phyloP scores from a whole-genome alignment of 1,140 invertebrate genomes.

The Himalopsyche phryganea region DNA sequence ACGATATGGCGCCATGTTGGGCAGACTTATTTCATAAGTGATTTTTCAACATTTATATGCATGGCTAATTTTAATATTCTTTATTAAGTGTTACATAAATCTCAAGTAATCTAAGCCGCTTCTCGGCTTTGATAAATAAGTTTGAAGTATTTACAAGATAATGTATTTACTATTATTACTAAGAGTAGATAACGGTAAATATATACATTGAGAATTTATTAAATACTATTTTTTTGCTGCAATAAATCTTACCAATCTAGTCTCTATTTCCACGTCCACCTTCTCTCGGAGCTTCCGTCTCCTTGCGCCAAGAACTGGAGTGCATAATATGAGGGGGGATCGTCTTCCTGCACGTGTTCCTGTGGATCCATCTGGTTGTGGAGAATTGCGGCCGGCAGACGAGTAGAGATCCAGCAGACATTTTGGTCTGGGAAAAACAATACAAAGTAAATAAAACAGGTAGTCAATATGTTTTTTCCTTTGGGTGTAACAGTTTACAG shows the following conservation, averaged over 20 bases:
- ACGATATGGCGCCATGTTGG: too few species aligned
- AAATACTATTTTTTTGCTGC: too few species aligned
- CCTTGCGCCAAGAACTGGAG: slow-evolving; percentile 70
- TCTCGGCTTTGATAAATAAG: too few species aligned
- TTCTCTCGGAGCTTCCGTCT: slow-evolving; percentile 62
- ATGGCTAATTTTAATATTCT: too few species aligned
- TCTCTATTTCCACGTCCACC: slow-evolving; percentile 81
- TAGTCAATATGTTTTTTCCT: not conserved
- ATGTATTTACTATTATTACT: too few species aligned
- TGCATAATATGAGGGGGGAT: slow-evolving; percentile 68
- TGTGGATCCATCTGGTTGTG: slow-evolving; percentile 41
- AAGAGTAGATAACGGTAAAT: too few species aligned
- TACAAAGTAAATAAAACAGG: not conserved
- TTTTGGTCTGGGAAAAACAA: slow-evolving; percentile 53
- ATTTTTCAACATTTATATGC: too few species aligned
- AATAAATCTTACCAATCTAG: slow-evolving; percentile 80
- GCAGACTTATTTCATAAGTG: too few species aligned
- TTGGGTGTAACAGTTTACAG: not conserved
- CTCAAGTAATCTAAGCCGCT: too few species aligned
- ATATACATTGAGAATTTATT: too few species aligned
- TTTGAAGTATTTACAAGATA: too few species aligned
- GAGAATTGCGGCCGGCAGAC: slow-evolving; percentile 62
- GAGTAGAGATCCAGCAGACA: slow-evolving; percentile 71
- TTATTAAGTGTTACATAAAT: too few species aligned
- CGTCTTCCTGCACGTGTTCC: slow-evolving; percentile 43